Evolutionary conservation across 2,797 vertebrate species (phyloP).

Genomic region (Valencia hispanica): DNA sequence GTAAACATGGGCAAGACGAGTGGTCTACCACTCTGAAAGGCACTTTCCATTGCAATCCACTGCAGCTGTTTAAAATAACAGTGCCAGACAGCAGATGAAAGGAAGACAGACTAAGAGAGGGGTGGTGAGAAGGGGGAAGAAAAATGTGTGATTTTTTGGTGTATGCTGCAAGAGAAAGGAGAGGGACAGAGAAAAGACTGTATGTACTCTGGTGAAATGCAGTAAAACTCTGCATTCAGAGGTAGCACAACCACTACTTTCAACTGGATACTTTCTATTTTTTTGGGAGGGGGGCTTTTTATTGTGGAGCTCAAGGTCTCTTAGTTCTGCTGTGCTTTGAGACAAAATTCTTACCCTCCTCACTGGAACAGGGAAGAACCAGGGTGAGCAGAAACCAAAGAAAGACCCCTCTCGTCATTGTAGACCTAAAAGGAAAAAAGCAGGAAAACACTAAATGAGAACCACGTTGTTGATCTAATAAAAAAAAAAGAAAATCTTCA

Average conservation of each 20-base stretch:
- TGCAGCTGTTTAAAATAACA: conserved; percentile 71
- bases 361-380: conserved; percentile 80
- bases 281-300: background rate
- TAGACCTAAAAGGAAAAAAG: conserved; percentile 72
- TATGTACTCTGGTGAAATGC: conserved; percentile 7
- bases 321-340: conserved; percentile 18
- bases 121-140: conserved; percentile 35
- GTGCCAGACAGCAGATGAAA: conserved; percentile 63
- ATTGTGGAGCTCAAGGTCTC: background rate
- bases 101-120: conserved; percentile 59
- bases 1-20: conserved; percentile 15
- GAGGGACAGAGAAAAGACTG: conserved; percentile 30
- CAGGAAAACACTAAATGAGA: conserved; percentile 9
- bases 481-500: background rate
- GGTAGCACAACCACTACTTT: conserved; percentile 9
- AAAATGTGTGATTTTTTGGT: conserved; percentile 49
- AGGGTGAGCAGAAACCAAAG: conserved; percentile 84
- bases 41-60: conserved; percentile 51
- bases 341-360: conserved; percentile 85
- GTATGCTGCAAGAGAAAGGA: conserved; percentile 39
- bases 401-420: conserved; percentile 82
- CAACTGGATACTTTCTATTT: conserved; percentile 15
- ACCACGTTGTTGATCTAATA: background rate
- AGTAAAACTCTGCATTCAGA: conserved; percentile 9
- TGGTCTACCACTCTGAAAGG: conserved; percentile 28